Evolutionary conservation across 2,888 invertebrate species (phyloP).

Genomic region (Carterocephalus palaemon): DNA sequence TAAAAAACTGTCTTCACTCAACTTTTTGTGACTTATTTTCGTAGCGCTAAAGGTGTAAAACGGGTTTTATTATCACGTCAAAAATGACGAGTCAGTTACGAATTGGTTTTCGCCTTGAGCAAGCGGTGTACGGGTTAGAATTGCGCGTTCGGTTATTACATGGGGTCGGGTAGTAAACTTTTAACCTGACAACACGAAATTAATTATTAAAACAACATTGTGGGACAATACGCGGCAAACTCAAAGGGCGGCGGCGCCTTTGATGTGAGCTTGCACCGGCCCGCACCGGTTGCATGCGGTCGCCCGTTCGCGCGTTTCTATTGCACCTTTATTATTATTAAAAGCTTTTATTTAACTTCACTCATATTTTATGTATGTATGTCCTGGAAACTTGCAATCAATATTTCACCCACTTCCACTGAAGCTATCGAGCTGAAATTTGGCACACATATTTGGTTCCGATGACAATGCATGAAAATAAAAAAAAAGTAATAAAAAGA

Average conservation of each 20-base stretch:
- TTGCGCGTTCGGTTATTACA: constrained; percentile 9
- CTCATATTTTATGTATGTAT: no score
- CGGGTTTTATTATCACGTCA: constrained; percentile 10
- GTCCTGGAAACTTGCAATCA: no score
- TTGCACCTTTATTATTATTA: neutral
- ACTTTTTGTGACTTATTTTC: neutral
- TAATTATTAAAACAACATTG: constrained; percentile 68
- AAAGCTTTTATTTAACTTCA: no score
- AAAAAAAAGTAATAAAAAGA: no score
- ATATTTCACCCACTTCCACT: no score
- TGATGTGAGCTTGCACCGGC: constrained; percentile 60
- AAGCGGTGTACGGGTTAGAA: constrained; percentile 8
- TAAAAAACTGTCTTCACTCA: neutral
- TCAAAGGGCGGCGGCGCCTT: constrained; percentile 63
- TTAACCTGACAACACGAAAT: constrained; percentile 73
- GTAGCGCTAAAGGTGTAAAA: constrained; percentile 2
- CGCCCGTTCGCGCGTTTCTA: neutral
- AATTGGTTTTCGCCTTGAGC: neutral
- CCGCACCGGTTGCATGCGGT: constrained; percentile 31
- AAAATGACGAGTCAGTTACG: constrained; percentile 19
- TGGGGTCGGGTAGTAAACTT: constrained; percentile 56
- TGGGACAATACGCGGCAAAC: constrained; percentile 64
- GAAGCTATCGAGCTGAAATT: no score
- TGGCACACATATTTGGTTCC: no score
- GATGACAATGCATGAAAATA: no score